phyloP scores from a whole-genome alignment of 2,888 invertebrate genomes.

The Scaeva pyrastri region DNA sequence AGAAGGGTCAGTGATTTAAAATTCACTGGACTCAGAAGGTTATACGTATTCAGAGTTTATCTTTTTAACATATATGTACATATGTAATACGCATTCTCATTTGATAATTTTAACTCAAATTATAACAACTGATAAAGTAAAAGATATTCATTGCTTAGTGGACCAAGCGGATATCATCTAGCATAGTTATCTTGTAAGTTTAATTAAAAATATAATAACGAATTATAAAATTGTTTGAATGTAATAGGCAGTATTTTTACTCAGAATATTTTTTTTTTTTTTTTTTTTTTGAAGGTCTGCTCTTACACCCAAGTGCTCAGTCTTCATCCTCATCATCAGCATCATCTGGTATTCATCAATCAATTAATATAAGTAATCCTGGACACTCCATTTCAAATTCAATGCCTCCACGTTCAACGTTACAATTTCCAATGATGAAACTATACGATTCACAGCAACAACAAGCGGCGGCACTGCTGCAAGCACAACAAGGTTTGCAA shows the following conservation, averaged over 20 bases:
- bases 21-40: too few species aligned
- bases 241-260: too few species aligned
- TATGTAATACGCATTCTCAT: neutral
- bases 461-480: conserved; percentile 77
- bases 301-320: conserved; percentile 80
- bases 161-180: conserved; percentile 26
- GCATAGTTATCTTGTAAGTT: conserved; percentile 36
- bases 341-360: conserved; percentile 77
- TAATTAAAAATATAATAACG: conserved; percentile 5
- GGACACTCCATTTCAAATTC: conserved; percentile 68
- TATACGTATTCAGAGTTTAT: too few species aligned
- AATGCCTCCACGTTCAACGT: conserved; percentile 76
- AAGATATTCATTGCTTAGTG: neutral
- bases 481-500: conserved; percentile 79
- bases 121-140: neutral
- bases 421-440: conserved; percentile 78
- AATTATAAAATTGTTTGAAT: too few species aligned
- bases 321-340: conserved; percentile 78
- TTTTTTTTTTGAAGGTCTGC: conserved; percentile 79
- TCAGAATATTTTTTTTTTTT: conserved; percentile 1
- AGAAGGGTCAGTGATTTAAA: too few species aligned
- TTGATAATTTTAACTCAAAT: neutral
- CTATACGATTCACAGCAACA: conserved; percentile 78
- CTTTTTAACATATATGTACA: too few species aligned
- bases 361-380: conserved; percentile 79